Evolutionary conservation across 1,140 invertebrate genomes (phyloP).

Genomic region (Archivesica marissinica): DNA sequence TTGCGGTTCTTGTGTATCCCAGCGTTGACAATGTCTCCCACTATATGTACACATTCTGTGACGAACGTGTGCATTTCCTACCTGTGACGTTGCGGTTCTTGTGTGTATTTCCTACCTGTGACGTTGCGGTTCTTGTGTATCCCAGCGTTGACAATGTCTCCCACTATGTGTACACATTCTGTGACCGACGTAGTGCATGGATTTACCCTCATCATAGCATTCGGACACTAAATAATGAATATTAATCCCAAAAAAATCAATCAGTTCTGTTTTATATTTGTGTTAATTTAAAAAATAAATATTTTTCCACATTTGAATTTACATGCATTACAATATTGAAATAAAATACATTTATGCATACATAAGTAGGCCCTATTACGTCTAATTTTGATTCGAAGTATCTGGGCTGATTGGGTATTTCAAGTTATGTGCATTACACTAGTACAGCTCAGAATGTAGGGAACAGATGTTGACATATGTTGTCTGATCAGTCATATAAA

Average conservation of each 20-base stretch:
- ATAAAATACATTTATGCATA: neutral
- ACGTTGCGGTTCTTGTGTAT: constrained; percentile 30
- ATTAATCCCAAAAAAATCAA: too few species aligned
- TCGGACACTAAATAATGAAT: constrained; percentile 34
- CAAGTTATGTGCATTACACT: neutral
- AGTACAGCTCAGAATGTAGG: too few species aligned
- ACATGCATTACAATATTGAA: too few species aligned
- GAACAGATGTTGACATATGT: too few species aligned
- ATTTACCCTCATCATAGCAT: constrained; percentile 31
- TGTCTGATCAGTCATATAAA: too few species aligned
- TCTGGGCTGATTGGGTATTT: neutral
- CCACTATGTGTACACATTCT: constrained; percentile 40
- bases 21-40: neutral
- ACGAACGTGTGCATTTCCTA: neutral
- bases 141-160: constrained; percentile 46
- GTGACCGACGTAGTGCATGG: neutral
- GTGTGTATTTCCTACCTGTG: constrained; percentile 27
- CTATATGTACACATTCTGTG: neutral
- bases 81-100: constrained; percentile 41
- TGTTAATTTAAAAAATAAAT: neutral
- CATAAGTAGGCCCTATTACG: neutral
- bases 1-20: constrained; percentile 35
- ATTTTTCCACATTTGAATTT: neutral
- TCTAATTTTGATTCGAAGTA: neutral
- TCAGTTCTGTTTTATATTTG: neutral